A percentile compares a stretch with the other conserved stretches of the same genome.
These are phyloP conservation scores for Tryphoninae sp. DNA, from an alignment of 2,888 invertebrate species.

Conservation along the genomic window DNA sequence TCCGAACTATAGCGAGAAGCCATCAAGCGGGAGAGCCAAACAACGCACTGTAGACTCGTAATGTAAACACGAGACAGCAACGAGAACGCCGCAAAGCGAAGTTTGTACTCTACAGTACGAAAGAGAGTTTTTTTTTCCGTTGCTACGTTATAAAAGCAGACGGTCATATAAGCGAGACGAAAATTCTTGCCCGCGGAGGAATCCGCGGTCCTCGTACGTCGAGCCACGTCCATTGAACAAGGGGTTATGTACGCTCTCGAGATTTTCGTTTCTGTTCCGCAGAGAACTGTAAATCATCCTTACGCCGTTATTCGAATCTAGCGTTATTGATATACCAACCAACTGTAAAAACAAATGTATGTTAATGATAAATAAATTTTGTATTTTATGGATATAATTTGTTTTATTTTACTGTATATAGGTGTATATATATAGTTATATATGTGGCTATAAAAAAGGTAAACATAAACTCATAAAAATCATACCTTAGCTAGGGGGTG, in stretches of 20 bases:
- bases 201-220: background rate
- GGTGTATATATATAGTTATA: background rate
- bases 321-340: background rate
- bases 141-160: background rate
- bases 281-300: too few relatives aligned
- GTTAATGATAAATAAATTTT: background rate
- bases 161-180: background rate
- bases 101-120: conserved; percentile 1
- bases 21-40: background rate
- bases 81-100: conserved; percentile 27
- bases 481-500: too few relatives aligned
- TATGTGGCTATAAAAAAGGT: too few relatives aligned
- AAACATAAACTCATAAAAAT: too few relatives aligned
- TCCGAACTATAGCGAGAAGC: conserved; percentile 43
- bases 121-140: conserved; percentile 6
- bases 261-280: too few relatives aligned
- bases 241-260: too few relatives aligned
- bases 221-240: too few relatives aligned
- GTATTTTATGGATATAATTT: background rate
- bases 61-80: conserved; percentile 41
- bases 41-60: conserved; percentile 31
- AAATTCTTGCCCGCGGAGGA: conserved; percentile 2
- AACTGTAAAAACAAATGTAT: background rate
- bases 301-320: too few relatives aligned
- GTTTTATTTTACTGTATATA: background rate